Evolutionary conservation across 30 jellyfish, hydroid and myxozoan species (phyloP), one percentile per base, ranked within the genome.

Genomic region (Clytia hemisphaerica): DNA sequence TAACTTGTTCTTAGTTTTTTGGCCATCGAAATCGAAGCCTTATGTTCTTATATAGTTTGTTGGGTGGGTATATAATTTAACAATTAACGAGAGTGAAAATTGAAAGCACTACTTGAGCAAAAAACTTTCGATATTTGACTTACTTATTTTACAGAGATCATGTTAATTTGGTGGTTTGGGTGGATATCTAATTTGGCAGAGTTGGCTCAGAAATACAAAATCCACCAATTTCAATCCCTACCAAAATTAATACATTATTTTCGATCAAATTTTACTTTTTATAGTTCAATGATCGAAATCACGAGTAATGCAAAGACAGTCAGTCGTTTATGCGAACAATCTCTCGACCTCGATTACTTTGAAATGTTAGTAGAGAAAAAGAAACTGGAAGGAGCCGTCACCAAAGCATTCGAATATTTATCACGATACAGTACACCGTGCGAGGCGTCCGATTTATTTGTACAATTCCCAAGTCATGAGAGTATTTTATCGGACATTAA

Each of bases 391-490:
- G 83, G 75, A 46, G 94, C 72, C 36, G 73, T 82, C 44, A 12
- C 38, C 6, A 45, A 46, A 25, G 82, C 61, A 9, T 50, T 72
- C 37, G 72, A 71, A 25, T 51, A 46, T 72, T 72, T 82, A 88
- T 82, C 57, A 45, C 77, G 71, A 1, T 68, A 74, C 15, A 78
- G 67, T 24, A 77, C 83, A 7, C 61, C 45, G 37, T n/a, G n/a
- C n/a, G 88, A 82, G 37, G 32, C 49, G 44, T 72, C 94, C 6
- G 44, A 72, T 33, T 15, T 63, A 27, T 77, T 68, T 44, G 61
- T 82, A 34, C 94, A 82, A 57, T 82, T 82, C 45, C 94, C 94
- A 2, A 73, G 67, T 10, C 94, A 82, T 45, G 94, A 82, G 53
- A 37, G 79, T 7, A 15, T 82, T 27, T 49, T 82, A 42, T 65